Base-by-base conservation (phyloP, 2,888 invertebrate species). In the Sminthurinus aureus region DNA sequence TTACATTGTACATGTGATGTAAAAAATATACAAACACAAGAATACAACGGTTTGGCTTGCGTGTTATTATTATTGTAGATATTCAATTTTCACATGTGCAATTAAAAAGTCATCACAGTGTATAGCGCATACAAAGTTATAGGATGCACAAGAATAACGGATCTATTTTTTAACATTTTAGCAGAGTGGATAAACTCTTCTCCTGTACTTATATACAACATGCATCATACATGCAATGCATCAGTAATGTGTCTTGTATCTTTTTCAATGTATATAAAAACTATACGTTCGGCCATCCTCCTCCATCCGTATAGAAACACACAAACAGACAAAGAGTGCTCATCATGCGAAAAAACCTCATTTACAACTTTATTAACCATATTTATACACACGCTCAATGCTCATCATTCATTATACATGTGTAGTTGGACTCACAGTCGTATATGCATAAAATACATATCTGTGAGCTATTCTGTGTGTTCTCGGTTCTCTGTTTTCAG, bases 51-150 rank as follows among this genome's bases (percentile, higher is more conserved):
- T 77, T 52, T 58, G 77, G 77, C 58, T 52, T 58, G 75, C 75
- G 51, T 50, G 75, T 22, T 58, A 1, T 38, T 38, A 38, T 38
- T 38, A 38, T 38, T 38, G 38, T 38, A 38, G 1, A 38, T 6
- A 38, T 38, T 38, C 38, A 38, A 38, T 38, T 38, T 22, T n/a
- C 50, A 38, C n/a, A 76, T 1, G 20, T 52, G 77, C 77, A 77
- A 77, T 77, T 77, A 77, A 77, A 77, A 77, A 58, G 52, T 77
- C 58, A 38, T n/a, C 24, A 69, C 69, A 69, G 15, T n/a, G 69
- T 24, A 11, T 66, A 69, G 15, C 6, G 69, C n/a, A 11, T 66
- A 66, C 24, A 73, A 24, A 12, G 24, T 15, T 73, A 2, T 69
- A 69, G 69, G 69, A 69, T 24, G 22, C 13, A 18, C 18, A 38